Evolutionary conservation across 2,888 invertebrate species (phyloP).

Genomic region (Imbricaverruca yamaguchii): DNA sequence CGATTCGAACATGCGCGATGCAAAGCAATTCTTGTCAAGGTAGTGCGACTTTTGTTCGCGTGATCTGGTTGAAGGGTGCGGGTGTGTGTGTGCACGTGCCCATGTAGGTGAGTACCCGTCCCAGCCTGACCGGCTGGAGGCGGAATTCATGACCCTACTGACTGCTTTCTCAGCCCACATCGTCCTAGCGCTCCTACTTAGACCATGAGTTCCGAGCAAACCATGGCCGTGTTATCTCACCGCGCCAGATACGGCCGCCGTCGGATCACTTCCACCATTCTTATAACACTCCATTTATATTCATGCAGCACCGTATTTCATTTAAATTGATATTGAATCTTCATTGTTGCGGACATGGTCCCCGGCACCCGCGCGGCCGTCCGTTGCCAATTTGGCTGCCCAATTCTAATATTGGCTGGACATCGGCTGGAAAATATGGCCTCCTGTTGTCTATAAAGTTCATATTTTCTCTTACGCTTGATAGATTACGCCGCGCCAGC

Average conservation of each 20-base stretch:
- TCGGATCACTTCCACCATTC: neutral
- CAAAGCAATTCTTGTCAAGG: too few species aligned
- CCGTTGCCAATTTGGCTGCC: neutral
- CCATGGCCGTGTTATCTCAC: neutral
- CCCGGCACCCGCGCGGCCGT: neutral
- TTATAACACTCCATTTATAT: conserved; percentile 21
- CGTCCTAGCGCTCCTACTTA: neutral
- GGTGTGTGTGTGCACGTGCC: too few species aligned
- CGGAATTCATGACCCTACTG: too few species aligned
- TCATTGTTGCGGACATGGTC: neutral
- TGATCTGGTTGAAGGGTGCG: too few species aligned
- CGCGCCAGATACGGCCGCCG: neutral
- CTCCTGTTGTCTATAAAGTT: conserved; percentile 13
- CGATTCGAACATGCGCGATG: too few species aligned
- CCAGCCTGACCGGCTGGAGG: too few species aligned
- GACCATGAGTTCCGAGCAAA: neutral
- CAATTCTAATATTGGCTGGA: conserved; percentile 5
- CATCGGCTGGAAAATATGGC: neutral
- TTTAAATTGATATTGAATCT: conserved; percentile 17
- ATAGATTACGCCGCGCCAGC: conserved; percentile 1
- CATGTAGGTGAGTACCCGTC: too few species aligned
- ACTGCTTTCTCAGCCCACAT: neutral
- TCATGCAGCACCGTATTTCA: conserved; percentile 14
- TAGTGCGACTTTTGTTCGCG: too few species aligned
- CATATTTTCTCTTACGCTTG: conserved; percentile 17